phyloP scores from a whole-genome alignment of 1,140 invertebrate species.

The Euglossa dilemma region DNA sequence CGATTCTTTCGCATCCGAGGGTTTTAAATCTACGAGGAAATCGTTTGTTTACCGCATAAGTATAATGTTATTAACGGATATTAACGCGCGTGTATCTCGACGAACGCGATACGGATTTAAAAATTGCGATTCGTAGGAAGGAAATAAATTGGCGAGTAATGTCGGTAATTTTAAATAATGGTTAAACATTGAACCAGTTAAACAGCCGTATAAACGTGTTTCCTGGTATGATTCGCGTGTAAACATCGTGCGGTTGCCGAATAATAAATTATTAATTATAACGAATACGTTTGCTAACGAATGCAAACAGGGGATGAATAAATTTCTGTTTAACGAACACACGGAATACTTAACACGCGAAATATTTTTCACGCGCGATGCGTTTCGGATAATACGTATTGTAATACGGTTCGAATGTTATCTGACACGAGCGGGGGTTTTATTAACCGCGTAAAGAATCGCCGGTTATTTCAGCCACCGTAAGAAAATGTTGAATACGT shows the following conservation, averaged over 20 bases:
- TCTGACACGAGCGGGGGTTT: background rate
- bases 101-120: no score
- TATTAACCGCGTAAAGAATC: background rate
- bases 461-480: background rate
- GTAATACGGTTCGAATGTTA: background rate
- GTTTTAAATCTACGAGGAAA: no score
- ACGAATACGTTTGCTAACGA: background rate
- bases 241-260: background rate
- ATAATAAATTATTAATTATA: conserved; percentile 3
- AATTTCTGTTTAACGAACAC: background rate
- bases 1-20: no score
- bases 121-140: no score
- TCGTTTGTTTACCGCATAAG: no score
- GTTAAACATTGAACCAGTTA: background rate
- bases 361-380: background rate
- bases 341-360: background rate
- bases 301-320: background rate
- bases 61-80: no score
- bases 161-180: background rate
- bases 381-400: no score
- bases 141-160: no score
- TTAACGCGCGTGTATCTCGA: no score
- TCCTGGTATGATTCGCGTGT: no score
- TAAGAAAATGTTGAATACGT: background rate
- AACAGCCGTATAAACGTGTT: background rate